Conservation (phyloP, 1,140 invertebrate genomes). For the Brachionus sp. region DNA sequence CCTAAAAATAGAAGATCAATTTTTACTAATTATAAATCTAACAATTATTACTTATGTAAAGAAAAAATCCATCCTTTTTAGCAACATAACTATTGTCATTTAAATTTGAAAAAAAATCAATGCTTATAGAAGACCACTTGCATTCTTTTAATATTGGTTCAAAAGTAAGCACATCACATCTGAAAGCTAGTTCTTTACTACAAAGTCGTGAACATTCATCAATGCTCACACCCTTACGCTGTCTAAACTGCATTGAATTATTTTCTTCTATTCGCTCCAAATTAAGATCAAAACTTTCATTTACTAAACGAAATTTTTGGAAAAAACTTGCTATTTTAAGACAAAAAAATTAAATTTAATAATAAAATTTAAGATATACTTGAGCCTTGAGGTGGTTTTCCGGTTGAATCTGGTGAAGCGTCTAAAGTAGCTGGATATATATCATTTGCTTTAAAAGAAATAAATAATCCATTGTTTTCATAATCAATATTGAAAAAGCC, state of each 20-base stretch:
- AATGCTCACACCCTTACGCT: conserved; percentile 11
- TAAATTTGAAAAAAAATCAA: neutral
- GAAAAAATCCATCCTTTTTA: neutral
- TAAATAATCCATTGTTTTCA: neutral
- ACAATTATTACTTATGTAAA: neutral
- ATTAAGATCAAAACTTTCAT: neutral
- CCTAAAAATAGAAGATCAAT: neutral
- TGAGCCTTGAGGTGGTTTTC: neutral
- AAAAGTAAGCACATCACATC: neutral
- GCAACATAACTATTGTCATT: neutral
- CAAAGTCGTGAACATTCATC: conserved; percentile 38
- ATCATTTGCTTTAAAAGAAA: conserved; percentile 23
- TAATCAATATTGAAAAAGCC: neutral
- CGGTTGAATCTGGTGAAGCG: neutral
- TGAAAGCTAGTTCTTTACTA: neutral
- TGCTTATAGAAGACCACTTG: conserved; percentile 27
- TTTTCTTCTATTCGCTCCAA: neutral
- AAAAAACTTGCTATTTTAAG: conserved; percentile 2
- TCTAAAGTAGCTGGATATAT: conserved; percentile 23
- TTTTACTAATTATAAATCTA: neutral
- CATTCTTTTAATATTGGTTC: conserved; percentile 32
- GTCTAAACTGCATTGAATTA: conserved; percentile 19
- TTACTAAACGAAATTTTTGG: neutral
- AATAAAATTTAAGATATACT: neutral
- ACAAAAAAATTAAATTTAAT: neutral